A percentile compares a stretch with the other conserved stretches of the same genome.
Conservation (phyloP, 2,888 invertebrate genomes). For the Harpagoxenus sublaevis region DNA sequence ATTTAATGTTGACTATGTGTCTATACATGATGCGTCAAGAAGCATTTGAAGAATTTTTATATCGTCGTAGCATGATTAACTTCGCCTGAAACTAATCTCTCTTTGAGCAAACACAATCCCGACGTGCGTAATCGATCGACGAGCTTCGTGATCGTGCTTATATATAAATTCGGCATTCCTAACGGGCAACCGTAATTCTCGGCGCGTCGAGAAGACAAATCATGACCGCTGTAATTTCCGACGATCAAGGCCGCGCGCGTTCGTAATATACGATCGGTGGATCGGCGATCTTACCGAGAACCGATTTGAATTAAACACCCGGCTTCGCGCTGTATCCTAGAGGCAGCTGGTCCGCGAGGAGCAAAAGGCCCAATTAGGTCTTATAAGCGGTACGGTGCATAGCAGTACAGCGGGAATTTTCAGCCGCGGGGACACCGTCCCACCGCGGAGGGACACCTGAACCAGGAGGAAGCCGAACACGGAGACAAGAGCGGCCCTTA, state of each 20-base stretch:
- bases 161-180: slow-evolving; percentile 55
- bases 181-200: slow-evolving; percentile 27
- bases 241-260: slow-evolving; percentile 62
- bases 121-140: neutral
- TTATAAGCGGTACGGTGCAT: slow-evolving; percentile 56
- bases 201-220: slow-evolving; percentile 74
- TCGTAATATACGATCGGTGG: slow-evolving; percentile 66
- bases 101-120: neutral
- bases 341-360: slow-evolving; percentile 67
- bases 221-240: slow-evolving; percentile 70
- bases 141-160: slow-evolving; percentile 1
- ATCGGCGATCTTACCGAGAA: slow-evolving; percentile 71
- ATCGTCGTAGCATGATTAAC: neutral
- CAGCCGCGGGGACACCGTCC: slow-evolving; percentile 5
- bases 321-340: slow-evolving; percentile 40
- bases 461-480: slow-evolving; percentile 27
- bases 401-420: neutral
- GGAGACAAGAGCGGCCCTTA: slow-evolving; percentile 39
- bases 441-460: slow-evolving; percentile 54
- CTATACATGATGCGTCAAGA: neutral
- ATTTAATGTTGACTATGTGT: slow-evolving; percentile 4
- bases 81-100: neutral
- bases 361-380: slow-evolving; percentile 73
- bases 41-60: neutral
- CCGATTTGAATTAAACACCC: slow-evolving; percentile 73